A percentile compares a stretch with the other conserved stretches of the same genome.
These are phyloP conservation scores for Cepaea nemoralis DNA, from an alignment of 1,140 invertebrate genomes.

Conservation along the genomic window DNA sequence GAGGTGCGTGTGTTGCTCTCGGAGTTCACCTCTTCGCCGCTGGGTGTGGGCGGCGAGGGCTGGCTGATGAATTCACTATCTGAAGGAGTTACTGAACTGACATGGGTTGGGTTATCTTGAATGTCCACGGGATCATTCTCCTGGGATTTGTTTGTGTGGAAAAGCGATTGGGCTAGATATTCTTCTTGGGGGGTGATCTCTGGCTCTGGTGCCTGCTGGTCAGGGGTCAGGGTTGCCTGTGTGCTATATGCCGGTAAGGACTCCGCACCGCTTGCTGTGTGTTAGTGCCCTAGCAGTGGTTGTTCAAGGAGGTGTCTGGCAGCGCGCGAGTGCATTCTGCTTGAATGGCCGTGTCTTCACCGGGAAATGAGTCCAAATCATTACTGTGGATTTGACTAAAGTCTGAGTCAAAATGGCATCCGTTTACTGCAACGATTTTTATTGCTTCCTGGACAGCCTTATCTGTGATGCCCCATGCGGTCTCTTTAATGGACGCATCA, in stretches of 20 bases:
- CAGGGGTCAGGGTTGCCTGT: too few relatives aligned
- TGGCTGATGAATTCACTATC: too few relatives aligned
- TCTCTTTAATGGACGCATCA: slow-evolving; percentile 39
- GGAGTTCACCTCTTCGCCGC: too few relatives aligned
- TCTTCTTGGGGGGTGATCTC: neutral
- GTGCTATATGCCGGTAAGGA: too few relatives aligned
- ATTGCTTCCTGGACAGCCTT: slow-evolving; percentile 49
- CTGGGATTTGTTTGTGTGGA: too few relatives aligned
- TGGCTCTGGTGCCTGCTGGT: too few relatives aligned
- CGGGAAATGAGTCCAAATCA: neutral
- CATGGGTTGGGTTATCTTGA: too few relatives aligned
- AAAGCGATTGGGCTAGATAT: too few relatives aligned
- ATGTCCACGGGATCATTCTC: too few relatives aligned
- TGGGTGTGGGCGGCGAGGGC: too few relatives aligned
- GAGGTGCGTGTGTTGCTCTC: too few relatives aligned
- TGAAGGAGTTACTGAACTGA: too few relatives aligned
- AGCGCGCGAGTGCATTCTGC: neutral
- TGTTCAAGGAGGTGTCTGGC: neutral
- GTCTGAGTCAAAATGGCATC: neutral
- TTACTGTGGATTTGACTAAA: neutral
- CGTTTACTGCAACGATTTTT: slow-evolving; percentile 43
- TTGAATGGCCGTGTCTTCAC: neutral
- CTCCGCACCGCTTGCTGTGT: neutral
- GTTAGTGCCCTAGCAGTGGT: neutral
- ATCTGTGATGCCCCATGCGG: slow-evolving; percentile 43